A percentile compares a stretch with the other conserved stretches of the same genome.
phyloP scores from a whole-genome alignment of 2,797 vertebrate genomes.

The Danio albolineatus region DNA sequence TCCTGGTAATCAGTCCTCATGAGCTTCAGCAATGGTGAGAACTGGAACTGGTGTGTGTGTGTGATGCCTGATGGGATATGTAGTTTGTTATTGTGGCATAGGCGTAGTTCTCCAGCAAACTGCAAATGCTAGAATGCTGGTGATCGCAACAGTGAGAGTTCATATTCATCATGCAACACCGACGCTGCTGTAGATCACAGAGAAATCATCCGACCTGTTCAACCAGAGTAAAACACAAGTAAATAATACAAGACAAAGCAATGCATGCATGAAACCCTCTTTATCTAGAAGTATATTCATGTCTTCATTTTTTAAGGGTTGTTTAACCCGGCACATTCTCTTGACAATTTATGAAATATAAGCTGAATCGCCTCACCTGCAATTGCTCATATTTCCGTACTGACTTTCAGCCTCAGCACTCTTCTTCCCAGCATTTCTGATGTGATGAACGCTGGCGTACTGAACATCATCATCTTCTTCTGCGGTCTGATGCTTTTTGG shows the following conservation, averaged over 20 bases:
- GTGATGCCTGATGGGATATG: no score
- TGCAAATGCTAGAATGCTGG: no score
- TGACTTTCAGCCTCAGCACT: not conserved
- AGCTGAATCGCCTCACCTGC: not conserved
- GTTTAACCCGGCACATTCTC: not conserved
- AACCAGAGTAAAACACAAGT: not conserved
- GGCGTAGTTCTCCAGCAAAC: no score
- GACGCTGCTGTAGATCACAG: constrained; percentile 35
- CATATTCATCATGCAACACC: not conserved
- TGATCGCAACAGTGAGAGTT: no score
- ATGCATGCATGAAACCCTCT: not conserved
- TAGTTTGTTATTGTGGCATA: no score
- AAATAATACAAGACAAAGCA: no score
- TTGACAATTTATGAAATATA: no score
- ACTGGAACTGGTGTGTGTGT: no score
- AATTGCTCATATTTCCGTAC: not conserved
- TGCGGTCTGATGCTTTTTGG: no score
- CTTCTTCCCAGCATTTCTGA: not conserved
- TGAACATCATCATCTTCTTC: constrained; percentile 24
- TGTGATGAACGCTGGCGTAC: not conserved
- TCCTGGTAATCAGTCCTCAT: no score
- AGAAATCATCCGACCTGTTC: constrained; percentile 9
- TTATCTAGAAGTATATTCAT: not conserved
- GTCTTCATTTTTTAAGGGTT: not conserved
- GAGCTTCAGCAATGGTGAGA: no score